phyloP scores from a whole-genome alignment of 92 coral and sea anemone genomes.

The Zoanthus solanderi region DNA sequence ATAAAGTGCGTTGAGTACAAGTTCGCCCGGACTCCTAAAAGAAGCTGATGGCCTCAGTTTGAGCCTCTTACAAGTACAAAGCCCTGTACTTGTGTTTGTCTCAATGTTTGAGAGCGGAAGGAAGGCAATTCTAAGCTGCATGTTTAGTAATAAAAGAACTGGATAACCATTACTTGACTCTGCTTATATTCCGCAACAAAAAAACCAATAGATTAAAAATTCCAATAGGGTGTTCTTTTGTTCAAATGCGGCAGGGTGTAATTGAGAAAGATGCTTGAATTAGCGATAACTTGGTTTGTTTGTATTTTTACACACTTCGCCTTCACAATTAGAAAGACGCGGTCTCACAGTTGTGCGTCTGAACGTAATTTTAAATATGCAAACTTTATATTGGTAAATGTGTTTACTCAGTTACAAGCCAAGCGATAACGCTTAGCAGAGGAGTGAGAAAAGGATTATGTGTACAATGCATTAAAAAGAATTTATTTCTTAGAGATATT shows the following conservation, averaged over 20 bases:
- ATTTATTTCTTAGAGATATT: slow-evolving; percentile 21
- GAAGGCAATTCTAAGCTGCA: slow-evolving; percentile 15
- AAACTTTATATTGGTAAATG: slow-evolving; percentile 20
- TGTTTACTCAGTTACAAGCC: slow-evolving; percentile 1
- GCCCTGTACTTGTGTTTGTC: slow-evolving; percentile 10
- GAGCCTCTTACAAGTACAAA: not conserved
- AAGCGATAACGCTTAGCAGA: slow-evolving; percentile 15
- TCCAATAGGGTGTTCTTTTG: slow-evolving; percentile 62
- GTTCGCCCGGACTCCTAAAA: not conserved
- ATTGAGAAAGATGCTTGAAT: slow-evolving; percentile 51
- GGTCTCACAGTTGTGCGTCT: slow-evolving; percentile 49
- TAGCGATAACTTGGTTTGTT: slow-evolving; percentile 34
- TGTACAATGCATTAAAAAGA: slow-evolving; percentile 41
- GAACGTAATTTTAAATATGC: slow-evolving; percentile 38
- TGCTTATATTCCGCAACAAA: slow-evolving; percentile 25
- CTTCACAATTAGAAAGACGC: slow-evolving; percentile 24
- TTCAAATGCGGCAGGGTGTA: slow-evolving; percentile 60
- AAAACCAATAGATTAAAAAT: slow-evolving; percentile 45
- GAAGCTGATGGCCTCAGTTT: not conserved
- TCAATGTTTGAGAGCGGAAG: slow-evolving; percentile 32
- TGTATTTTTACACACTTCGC: slow-evolving; percentile 41
- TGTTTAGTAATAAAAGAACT: slow-evolving; percentile 11
- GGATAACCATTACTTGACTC: not conserved
- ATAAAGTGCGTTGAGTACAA: not conserved
- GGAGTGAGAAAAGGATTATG: not conserved